Conservation (phyloP, 2,888 invertebrate species). For the Himalopsyche japonica region DNA sequence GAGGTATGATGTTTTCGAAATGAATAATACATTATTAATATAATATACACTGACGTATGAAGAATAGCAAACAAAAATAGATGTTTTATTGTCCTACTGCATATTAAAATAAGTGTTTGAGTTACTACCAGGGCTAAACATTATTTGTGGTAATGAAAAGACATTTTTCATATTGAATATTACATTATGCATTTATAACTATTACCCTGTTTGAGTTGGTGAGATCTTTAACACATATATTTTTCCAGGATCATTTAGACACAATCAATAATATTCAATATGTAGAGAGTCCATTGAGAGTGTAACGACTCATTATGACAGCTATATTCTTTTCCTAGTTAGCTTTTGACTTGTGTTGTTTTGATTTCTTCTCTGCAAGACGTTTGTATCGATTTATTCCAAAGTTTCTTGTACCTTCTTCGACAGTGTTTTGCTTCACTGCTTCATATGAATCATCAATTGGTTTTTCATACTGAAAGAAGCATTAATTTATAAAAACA, state of each 20-base stretch:
- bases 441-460: constrained; percentile 11
- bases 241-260: too few relatives aligned
- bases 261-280: too few relatives aligned
- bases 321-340: constrained; percentile 1
- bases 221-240: too few relatives aligned
- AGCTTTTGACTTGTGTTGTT: not conserved
- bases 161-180: not conserved
- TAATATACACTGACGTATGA: not conserved
- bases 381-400: constrained; percentile 14
- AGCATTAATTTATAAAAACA: not conserved
- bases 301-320: not conserved
- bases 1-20: too few relatives aligned
- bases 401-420: constrained; percentile 6
- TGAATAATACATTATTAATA: too few relatives aligned
- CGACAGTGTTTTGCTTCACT: constrained; percentile 22
- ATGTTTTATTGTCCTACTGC: not conserved
- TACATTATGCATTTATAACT: not conserved
- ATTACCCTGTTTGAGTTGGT: too few relatives aligned
- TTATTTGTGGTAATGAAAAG: not conserved
- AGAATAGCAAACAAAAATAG: not conserved
- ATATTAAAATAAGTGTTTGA: not conserved
- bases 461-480: constrained; percentile 33
- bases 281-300: too few relatives aligned
- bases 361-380: constrained; percentile 4
- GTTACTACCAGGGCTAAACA: not conserved